phyloP scores from a whole-genome alignment of 2,888 invertebrate genomes.

The Euzophera pinguis region DNA sequence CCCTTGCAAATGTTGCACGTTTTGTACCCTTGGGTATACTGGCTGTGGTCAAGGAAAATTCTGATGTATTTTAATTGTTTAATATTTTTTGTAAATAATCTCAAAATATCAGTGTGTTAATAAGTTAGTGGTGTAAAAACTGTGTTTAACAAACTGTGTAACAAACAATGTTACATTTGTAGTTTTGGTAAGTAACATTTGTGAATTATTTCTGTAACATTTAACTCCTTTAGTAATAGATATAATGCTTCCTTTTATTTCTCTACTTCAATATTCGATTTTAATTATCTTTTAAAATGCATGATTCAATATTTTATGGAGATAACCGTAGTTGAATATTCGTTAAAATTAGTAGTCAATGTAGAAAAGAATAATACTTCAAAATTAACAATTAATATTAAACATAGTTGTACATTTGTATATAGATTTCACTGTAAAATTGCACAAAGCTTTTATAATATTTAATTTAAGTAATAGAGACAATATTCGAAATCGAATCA shows the following conservation, averaged over 20 bases:
- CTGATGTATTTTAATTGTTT: conserved; percentile 26
- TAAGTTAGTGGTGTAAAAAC: neutral
- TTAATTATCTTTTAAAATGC: neutral
- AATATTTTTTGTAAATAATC: conserved; percentile 22
- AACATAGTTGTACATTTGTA: neutral
- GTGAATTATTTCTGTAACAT: neutral
- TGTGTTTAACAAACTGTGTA: neutral
- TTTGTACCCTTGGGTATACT: neutral
- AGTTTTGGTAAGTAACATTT: conserved; percentile 4
- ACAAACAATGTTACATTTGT: no score
- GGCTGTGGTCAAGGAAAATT: neutral
- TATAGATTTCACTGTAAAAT: neutral
- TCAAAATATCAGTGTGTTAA: no score
- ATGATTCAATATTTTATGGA: neutral
- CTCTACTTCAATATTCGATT: neutral
- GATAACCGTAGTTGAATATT: neutral
- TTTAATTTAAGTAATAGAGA: no score
- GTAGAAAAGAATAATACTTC: no score
- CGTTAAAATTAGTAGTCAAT: no score
- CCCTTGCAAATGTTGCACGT: neutral
- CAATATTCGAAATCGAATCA: no score
- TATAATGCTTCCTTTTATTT: neutral
- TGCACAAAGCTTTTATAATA: neutral
- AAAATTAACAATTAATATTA: no score
- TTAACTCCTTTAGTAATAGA: neutral